phyloP scores from a whole-genome alignment of 1,140 invertebrate species.

The Drosophila varians region DNA sequence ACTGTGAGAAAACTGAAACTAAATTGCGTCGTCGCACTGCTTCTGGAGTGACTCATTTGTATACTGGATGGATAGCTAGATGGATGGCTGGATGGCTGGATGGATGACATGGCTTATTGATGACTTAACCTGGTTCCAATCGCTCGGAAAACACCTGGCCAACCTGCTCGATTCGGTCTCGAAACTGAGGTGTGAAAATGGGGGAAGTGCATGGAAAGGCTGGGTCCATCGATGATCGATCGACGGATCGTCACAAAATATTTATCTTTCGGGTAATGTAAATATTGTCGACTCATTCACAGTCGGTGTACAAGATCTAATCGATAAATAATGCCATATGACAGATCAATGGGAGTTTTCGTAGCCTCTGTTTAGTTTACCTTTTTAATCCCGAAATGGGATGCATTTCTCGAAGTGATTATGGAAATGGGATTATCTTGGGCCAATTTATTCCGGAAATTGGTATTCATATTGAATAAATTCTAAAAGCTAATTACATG shows the following conservation, averaged over 20 bases:
- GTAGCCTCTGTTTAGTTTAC: neutral
- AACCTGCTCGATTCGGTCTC: slow-evolving; percentile 51
- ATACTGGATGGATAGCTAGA: slow-evolving; percentile 24
- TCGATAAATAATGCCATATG: slow-evolving; percentile 62
- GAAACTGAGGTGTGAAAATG: slow-evolving; percentile 65
- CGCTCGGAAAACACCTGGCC: slow-evolving; percentile 57
- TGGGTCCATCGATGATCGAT: slow-evolving; percentile 66
- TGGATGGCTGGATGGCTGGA: neutral
- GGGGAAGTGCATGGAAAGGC: slow-evolving; percentile 28
- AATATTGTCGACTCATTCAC: slow-evolving; percentile 47
- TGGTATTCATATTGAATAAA: neutral
- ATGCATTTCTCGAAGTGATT: slow-evolving; percentile 4
- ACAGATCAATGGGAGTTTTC: slow-evolving; percentile 48
- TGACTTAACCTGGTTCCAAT: slow-evolving; percentile 75
- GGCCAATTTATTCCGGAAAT: slow-evolving; percentile 8
- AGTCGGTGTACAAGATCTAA: slow-evolving; percentile 30
- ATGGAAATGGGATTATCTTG: neutral
- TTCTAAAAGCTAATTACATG: neutral
- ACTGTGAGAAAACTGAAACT: slow-evolving; percentile 67
- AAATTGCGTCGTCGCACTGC: slow-evolving; percentile 53
- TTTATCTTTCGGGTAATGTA: slow-evolving; percentile 53
- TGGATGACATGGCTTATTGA: slow-evolving; percentile 63
- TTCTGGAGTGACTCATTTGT: slow-evolving; percentile 69
- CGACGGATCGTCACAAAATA: slow-evolving; percentile 22
- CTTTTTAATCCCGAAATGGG: slow-evolving; percentile 11